These are phyloP conservation scores for Bombyx huttoni DNA, from an alignment of 2,888 invertebrate genomes.

Conservation along the genomic window DNA sequence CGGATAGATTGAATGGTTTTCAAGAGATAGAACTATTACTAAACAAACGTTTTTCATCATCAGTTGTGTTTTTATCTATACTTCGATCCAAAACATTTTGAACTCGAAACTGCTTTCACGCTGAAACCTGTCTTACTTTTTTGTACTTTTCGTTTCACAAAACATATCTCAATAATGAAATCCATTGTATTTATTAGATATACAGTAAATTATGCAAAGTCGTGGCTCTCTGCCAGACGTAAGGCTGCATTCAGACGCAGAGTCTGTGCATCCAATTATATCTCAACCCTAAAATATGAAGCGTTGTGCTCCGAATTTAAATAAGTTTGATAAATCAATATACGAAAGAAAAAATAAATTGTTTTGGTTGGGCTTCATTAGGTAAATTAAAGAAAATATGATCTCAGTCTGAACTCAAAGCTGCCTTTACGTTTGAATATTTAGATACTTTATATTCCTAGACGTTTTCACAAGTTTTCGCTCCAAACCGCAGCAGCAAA, in stretches of 20 bases:
- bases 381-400: background rate
- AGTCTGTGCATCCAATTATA: constrained; percentile 60
- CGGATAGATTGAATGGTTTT: too few relatives aligned
- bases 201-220: constrained; percentile 53
- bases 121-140: background rate
- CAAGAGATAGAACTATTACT: too few relatives aligned
- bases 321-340: constrained; percentile 46
- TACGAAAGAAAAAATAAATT: constrained; percentile 5
- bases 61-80: too few relatives aligned
- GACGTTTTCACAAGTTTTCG: background rate
- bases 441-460: background rate
- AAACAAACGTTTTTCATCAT: too few relatives aligned
- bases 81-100: too few relatives aligned
- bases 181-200: constrained; percentile 31
- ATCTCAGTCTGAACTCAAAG: background rate
- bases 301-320: constrained; percentile 49
- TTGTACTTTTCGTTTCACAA: constrained; percentile 1
- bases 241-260: constrained; percentile 54
- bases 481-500: background rate
- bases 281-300: constrained; percentile 65
- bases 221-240: constrained; percentile 52
- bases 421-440: background rate
- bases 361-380: background rate
- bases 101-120: too few relatives aligned
- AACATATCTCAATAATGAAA: background rate